A percentile compares a stretch with the other conserved stretches of the same genome.
Evolutionary conservation across 2,888 invertebrate genomes (phyloP).

Genomic region (Sinelater perroti): DNA sequence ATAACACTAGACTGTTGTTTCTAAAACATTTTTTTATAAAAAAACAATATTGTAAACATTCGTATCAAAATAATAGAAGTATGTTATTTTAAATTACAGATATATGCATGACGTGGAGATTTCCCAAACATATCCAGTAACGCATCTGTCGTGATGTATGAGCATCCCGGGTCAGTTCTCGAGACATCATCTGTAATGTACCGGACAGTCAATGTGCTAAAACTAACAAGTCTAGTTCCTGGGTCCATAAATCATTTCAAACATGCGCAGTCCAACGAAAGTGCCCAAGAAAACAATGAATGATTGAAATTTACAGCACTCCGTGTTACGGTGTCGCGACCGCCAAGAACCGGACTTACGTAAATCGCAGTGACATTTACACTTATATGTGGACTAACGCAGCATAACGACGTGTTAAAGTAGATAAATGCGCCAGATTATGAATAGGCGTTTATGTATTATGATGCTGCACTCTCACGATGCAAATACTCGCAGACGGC

Average conservation of each 20-base stretch:
- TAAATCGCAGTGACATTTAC: conserved; percentile 42
- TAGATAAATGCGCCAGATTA: conserved; percentile 35
- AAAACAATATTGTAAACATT: too few relatives aligned
- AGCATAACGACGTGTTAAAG: conserved; percentile 35
- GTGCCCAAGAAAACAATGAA: conserved; percentile 50
- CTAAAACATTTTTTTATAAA: too few relatives aligned
- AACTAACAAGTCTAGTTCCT: conserved; percentile 15
- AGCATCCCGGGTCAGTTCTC: too few relatives aligned
- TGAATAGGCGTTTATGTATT: conserved; percentile 33
- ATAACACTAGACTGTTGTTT: too few relatives aligned
- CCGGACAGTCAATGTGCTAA: too few relatives aligned
- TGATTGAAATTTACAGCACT: conserved; percentile 50
- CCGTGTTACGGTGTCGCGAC: conserved; percentile 44
- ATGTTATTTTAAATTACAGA: too few relatives aligned
- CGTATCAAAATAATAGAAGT: too few relatives aligned
- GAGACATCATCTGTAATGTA: too few relatives aligned
- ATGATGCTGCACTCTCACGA: conserved; percentile 25
- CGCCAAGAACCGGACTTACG: conserved; percentile 42
- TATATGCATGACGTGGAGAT: too few relatives aligned
- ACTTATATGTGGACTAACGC: conserved; percentile 41
- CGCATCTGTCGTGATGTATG: too few relatives aligned
- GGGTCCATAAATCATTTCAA: conserved; percentile 13
- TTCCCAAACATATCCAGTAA: too few relatives aligned
- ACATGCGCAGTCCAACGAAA: conserved; percentile 9
- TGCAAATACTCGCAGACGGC: conserved; percentile 22